These are phyloP conservation scores for Lynx canadensis DNA, from an alignment of 2,113 vertebrate species.

Conservation along the genomic window DNA sequence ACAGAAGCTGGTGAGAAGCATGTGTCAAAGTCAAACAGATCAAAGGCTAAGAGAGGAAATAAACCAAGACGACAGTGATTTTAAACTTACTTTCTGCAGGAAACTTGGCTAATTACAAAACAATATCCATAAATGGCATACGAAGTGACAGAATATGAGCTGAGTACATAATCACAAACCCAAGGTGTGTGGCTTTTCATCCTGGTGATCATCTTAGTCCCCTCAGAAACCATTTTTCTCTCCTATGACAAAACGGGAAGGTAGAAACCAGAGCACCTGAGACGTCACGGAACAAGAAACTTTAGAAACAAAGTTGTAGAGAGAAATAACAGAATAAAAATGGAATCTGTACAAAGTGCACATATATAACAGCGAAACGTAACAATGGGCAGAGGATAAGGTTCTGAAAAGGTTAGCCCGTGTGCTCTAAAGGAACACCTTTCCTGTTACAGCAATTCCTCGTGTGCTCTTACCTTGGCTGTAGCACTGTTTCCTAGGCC, in stretches of 20 bases:
- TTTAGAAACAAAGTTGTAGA: conserved; percentile 55
- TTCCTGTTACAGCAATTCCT: background rate
- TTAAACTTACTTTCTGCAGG: conserved; percentile 66
- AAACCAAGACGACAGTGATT: conserved; percentile 71
- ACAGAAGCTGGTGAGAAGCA: conserved; percentile 66
- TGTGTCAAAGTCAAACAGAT: conserved; percentile 71
- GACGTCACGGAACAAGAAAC: conserved; percentile 35
- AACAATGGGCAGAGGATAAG: background rate
- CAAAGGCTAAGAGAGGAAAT: conserved; percentile 75
- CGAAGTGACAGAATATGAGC: conserved; percentile 34
- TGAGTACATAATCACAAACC: conserved; percentile 50
- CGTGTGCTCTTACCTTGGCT: background rate
- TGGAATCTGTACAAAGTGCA: conserved; percentile 40
- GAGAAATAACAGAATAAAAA: conserved; percentile 52
- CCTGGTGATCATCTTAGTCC: background rate
- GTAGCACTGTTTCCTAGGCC: background rate
- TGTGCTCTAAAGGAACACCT: background rate
- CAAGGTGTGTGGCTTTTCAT: conserved; percentile 4
- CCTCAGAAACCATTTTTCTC: background rate
- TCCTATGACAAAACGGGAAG: background rate
- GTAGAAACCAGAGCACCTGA: background rate
- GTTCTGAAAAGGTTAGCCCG: background rate
- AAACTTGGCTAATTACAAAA: conserved; percentile 65
- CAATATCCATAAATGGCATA: conserved; percentile 40
- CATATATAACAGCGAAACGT: conserved; percentile 23